Conservation (phyloP, 2,113 vertebrate species). For the Hirundichthys speculiger region DNA sequence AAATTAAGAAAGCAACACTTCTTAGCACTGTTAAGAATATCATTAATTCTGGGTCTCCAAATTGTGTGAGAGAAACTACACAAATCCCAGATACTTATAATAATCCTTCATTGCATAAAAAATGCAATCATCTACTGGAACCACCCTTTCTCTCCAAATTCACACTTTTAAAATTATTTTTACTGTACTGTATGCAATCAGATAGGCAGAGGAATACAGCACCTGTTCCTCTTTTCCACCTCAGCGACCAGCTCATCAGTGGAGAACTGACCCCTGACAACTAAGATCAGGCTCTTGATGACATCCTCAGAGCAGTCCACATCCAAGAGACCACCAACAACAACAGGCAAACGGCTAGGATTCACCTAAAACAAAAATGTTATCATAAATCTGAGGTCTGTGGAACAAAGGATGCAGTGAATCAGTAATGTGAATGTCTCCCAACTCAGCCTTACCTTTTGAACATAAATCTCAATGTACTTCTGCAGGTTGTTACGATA, state of each 20-base stretch:
- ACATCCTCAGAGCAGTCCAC: slow-evolving; percentile 99
- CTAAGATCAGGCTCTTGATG: slow-evolving; percentile 96
- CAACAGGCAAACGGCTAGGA: slow-evolving; percentile 95
- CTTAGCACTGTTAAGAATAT: too few species aligned
- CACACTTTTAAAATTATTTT: too few species aligned
- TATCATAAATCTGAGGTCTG: neutral
- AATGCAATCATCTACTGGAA: neutral
- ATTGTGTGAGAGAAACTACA: too few species aligned
- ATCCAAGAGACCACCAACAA: slow-evolving; percentile 93
- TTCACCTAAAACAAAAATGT: slow-evolving; percentile 87
- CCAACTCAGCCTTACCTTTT: slow-evolving; percentile 85
- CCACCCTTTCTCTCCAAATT: too few species aligned
- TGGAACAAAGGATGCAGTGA: neutral
- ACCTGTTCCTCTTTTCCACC: slow-evolving; percentile 98
- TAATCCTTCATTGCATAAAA: neutral
- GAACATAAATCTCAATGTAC: slow-evolving; percentile 98
- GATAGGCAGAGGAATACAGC: neutral
- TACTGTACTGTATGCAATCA: too few species aligned
- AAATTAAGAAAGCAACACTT: too few species aligned
- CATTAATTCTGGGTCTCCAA: too few species aligned
- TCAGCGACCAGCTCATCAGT: slow-evolving; percentile 98
- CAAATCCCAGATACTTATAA: too few species aligned
- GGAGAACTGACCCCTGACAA: slow-evolving; percentile 97
- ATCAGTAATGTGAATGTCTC: neutral
- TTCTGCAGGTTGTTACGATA: slow-evolving; percentile 99